Conservation (phyloP, 2,113 vertebrate genomes). For the Naja naja region DNA sequence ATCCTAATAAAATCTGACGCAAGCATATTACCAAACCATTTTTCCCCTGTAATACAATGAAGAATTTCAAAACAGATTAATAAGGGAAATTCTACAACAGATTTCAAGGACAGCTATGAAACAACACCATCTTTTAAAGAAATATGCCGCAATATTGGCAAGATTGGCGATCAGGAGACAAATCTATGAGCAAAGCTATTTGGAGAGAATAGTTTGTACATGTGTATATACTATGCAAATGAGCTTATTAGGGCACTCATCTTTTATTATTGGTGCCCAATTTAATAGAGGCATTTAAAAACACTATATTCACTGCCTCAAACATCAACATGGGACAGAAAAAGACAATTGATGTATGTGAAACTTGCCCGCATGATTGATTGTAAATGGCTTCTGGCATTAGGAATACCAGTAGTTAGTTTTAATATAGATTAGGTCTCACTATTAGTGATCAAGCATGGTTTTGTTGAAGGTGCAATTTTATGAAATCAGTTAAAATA, state of each 20-base stretch:
- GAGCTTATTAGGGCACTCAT: constrained; percentile 82
- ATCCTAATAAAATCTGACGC: constrained; percentile 87
- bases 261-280: constrained; percentile 82
- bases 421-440: constrained; percentile 73
- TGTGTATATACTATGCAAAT: constrained; percentile 78
- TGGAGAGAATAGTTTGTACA: constrained; percentile 71
- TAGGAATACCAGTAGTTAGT: constrained; percentile 72
- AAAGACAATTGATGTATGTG: constrained; percentile 85
- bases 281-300: constrained; percentile 85
- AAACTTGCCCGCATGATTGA: no score
- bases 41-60: constrained; percentile 83
- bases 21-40: constrained; percentile 87
- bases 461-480: constrained; percentile 56
- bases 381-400: no score
- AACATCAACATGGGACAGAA: constrained; percentile 77
- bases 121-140: constrained; percentile 65
- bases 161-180: constrained; percentile 70
- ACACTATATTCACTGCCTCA: constrained; percentile 84
- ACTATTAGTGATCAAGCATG: constrained; percentile 57
- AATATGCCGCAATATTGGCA: constrained; percentile 65
- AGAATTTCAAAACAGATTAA: constrained; percentile 83
- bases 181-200: constrained; percentile 71
- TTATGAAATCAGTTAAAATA: constrained; percentile 65
- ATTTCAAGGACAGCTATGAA: constrained; percentile 67
- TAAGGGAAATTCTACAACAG: constrained; percentile 67